phyloP scores from a whole-genome alignment of 1,140 invertebrate species.

The Callitettix versicolor region DNA sequence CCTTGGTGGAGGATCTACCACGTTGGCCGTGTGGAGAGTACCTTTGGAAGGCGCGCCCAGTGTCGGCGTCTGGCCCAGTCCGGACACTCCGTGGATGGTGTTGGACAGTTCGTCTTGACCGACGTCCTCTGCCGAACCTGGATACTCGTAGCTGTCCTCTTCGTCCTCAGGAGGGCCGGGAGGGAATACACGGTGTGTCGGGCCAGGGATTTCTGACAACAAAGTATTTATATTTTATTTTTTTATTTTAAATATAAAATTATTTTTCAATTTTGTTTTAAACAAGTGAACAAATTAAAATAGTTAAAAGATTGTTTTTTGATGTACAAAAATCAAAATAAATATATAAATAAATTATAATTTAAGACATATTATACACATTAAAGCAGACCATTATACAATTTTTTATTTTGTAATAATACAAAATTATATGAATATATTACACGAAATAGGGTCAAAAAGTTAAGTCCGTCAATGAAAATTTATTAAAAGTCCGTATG shows the following conservation, averaged over 20 bases:
- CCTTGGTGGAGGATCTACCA: neutral
- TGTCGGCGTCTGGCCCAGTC: neutral
- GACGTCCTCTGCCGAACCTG: conserved; percentile 12
- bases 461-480: too few species aligned
- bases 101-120: conserved; percentile 12
- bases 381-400: neutral
- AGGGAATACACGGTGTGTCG: neutral
- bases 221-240: neutral
- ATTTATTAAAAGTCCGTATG: too few species aligned
- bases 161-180: conserved; percentile 7
- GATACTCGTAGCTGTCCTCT: conserved; percentile 9
- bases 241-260: neutral
- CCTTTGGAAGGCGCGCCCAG: neutral
- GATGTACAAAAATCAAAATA: neutral
- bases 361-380: neutral
- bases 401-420: too few species aligned
- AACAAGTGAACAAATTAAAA: neutral
- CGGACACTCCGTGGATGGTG: conserved; percentile 3
- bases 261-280: neutral
- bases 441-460: too few species aligned
- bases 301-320: neutral
- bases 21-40: neutral
- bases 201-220: conserved; percentile 15
- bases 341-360: neutral
- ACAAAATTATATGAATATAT: too few species aligned